Base-by-base conservation (phyloP, 2,113 vertebrate species). In the Brachirus orientalis region DNA sequence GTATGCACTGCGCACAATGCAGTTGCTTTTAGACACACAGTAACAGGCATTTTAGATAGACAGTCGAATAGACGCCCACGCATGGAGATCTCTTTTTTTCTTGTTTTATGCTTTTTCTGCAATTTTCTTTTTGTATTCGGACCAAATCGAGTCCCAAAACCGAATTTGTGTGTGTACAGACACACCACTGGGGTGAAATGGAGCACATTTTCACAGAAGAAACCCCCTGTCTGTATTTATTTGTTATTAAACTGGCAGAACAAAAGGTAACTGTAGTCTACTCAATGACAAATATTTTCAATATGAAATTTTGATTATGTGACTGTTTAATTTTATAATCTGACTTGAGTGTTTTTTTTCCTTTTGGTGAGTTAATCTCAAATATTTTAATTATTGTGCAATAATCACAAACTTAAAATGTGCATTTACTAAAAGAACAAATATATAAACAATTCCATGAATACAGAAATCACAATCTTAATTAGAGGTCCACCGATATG, bases 1-100 rank as follows among this genome's bases (percentile, higher is more conserved):
- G 94, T 58, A 66, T 58, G 91, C 90, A 89, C 94, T 95, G 95
- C 94, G 95, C 94, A 95, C 95, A 96, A 96, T 96, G 95, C 95
- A 92, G 86, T 92, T 90, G 94, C 94, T 91, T 60, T 94, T 94
- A 95, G 94, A 92, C 88, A 85, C 89, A 93, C 88, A 92, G 92
- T 94, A 90, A 58, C 93, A 94, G 91, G 88, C 75, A 91, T 85
- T 90, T 91, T 92, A 95, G 94, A 85, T 85, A 96, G 95, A 90
- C 84, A 95, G 93, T 75, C 79, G 67, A 82, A 55, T 82, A 81
- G 77, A 79, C 83, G 67, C 77, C 71, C 38, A 84, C 86, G 86
- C 88, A 52, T 17, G 86, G 88, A 90, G 70, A 88, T 67, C 80
- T 91, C 91, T 83, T 91, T 91, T 92, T 91, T 89, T 93, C 87